Percentiles rank a stretch among this genome's conserved stretches.
phyloP scores from a whole-genome alignment of 1,140 invertebrate species.

The Uloborus diversus region DNA sequence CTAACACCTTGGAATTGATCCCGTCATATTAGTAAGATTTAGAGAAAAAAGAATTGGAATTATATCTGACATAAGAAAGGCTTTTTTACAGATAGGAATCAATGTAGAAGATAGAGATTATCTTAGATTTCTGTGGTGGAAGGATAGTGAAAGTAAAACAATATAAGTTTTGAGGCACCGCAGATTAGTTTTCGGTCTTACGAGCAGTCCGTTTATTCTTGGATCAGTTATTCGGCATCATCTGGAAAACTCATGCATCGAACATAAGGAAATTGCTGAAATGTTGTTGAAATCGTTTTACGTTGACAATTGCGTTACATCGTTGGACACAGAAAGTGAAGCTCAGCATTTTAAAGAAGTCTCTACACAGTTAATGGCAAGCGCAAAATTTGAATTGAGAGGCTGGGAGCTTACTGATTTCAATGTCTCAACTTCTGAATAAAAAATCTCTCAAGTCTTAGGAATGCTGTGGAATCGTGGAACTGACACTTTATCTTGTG shows the following conservation, averaged over 20 bases:
- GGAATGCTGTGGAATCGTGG: background rate
- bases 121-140: conserved; percentile 22
- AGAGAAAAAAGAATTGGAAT: conserved; percentile 62
- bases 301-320: conserved; percentile 6
- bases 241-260: background rate
- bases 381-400: conserved; percentile 3
- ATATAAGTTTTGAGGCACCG: background rate
- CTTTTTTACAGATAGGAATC: conserved; percentile 65
- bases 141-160: conserved; percentile 8
- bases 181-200: conserved; percentile 3
- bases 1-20: conserved; percentile 58
- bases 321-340: background rate
- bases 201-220: background rate
- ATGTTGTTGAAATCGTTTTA: conserved; percentile 2
- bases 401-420: background rate
- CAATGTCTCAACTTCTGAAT: background rate
- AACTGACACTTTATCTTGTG: background rate
- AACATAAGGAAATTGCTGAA: background rate
- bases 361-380: background rate
- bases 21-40: conserved; percentile 63
- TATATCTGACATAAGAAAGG: conserved; percentile 65
- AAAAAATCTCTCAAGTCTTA: conserved; percentile 16
- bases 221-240: conserved; percentile 5
- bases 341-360: background rate
- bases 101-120: background rate